phyloP scores from a whole-genome alignment of 2,797 vertebrate genomes.

The Otolemur crassicaudatus region DNA sequence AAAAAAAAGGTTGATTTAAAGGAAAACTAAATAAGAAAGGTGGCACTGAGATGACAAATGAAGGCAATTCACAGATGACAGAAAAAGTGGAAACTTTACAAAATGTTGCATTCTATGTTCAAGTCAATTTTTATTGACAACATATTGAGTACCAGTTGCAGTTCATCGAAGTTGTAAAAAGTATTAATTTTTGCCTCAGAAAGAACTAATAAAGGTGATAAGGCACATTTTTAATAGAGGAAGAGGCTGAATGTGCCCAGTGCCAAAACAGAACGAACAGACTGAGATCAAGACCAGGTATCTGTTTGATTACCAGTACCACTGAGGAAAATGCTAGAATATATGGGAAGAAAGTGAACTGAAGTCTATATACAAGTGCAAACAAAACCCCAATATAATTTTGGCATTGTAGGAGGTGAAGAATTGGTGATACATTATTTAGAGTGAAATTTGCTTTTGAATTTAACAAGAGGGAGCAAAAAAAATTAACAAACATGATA shows the following conservation, averaged over 20 bases:
- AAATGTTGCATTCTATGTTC: conserved; percentile 30
- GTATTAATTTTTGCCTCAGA: conserved; percentile 9
- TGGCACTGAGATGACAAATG: conserved; percentile 14
- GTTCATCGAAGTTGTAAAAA: conserved; percentile 38
- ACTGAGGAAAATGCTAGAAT: neutral
- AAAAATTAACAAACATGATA: neutral
- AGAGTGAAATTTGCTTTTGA: conserved; percentile 34
- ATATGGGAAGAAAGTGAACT: neutral
- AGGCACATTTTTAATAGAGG: conserved; percentile 1
- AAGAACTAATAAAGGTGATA: conserved; percentile 27
- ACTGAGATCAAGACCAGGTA: neutral
- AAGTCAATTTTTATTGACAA: conserved; percentile 53
- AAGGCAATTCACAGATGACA: conserved; percentile 52
- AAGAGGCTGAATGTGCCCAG: conserved; percentile 22
- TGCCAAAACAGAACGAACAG: neutral
- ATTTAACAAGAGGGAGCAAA: neutral
- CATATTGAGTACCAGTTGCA: neutral
- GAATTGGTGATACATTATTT: neutral
- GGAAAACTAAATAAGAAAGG: conserved; percentile 9
- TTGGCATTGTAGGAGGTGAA: neutral
- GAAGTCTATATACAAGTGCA: neutral
- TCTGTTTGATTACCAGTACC: neutral
- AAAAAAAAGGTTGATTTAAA: neutral
- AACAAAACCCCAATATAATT: neutral
- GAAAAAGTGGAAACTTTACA: conserved; percentile 19